A percentile compares a stretch with the other conserved stretches of the same genome.
phyloP scores from a whole-genome alignment of 2,113 vertebrate genomes.

The Junco hyemalis region DNA sequence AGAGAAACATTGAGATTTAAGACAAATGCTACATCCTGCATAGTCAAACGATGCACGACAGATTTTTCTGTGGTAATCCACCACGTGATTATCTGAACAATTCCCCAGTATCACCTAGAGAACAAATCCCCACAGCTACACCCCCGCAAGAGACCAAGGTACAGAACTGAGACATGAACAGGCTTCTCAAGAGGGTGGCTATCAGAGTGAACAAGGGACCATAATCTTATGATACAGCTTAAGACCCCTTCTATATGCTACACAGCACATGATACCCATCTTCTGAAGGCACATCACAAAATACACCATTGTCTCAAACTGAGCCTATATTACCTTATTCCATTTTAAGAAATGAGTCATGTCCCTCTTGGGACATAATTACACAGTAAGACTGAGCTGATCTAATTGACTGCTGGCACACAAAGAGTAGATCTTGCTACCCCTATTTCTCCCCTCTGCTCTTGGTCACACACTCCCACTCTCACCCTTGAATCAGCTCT shows the following conservation, averaged over 20 bases:
- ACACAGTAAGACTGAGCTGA: background rate
- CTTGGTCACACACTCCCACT: background rate
- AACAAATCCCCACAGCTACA: background rate
- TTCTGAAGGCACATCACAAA: background rate
- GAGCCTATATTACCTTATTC: background rate
- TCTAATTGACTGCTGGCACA: background rate
- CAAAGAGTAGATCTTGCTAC: background rate
- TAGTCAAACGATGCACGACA: accelerated
- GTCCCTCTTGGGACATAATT: background rate
- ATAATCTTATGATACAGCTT: background rate
- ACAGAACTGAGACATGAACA: background rate
- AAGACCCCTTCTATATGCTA: background rate
- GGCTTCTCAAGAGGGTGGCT: background rate
- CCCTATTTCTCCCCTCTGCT: background rate
- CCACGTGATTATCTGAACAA: background rate
- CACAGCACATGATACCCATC: background rate
- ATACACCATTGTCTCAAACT: background rate
- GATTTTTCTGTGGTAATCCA: background rate
- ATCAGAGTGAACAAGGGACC: background rate
- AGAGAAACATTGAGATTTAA: background rate
- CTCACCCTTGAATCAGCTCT: background rate
- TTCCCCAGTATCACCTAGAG: background rate
- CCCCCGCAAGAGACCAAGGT: background rate
- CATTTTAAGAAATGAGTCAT: background rate
- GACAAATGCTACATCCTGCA: background rate